Conservation (phyloP, 2,797 vertebrate genomes). For the Holocentrus rufus region DNA sequence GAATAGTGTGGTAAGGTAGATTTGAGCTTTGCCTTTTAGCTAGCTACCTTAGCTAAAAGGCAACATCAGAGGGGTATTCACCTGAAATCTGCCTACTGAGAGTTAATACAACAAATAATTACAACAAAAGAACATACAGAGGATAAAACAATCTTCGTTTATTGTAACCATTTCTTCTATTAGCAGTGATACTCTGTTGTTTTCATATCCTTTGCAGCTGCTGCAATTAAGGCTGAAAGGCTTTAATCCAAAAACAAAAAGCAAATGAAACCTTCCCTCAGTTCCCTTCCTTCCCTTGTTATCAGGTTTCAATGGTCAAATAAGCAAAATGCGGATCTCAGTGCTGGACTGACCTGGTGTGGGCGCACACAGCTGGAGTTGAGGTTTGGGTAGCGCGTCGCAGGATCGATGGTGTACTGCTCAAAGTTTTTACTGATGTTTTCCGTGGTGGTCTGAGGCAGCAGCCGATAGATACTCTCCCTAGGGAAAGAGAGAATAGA, state of each 20-base stretch:
- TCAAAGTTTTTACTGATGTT: slow-evolving; percentile 98
- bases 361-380: slow-evolving; percentile 91
- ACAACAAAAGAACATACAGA: too few relatives aligned
- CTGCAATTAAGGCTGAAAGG: not conserved
- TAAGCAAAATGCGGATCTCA: not conserved
- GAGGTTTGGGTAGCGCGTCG: slow-evolving; percentile 95
- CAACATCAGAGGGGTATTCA: too few relatives aligned
- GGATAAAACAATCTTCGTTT: too few relatives aligned
- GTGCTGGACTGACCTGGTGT: slow-evolving; percentile 86
- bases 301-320: not conserved
- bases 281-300: not conserved
- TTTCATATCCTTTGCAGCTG: too few relatives aligned
- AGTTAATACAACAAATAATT: too few relatives aligned
- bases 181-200: too few relatives aligned
- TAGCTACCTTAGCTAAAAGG: too few relatives aligned
- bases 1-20: too few relatives aligned
- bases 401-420: slow-evolving; percentile 92
- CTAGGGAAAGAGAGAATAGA: slow-evolving; percentile 70
- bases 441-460: slow-evolving; percentile 96
- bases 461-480: slow-evolving; percentile 93
- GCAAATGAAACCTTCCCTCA: not conserved
- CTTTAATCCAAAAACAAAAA: not conserved
- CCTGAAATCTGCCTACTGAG: too few relatives aligned
- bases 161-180: too few relatives aligned
- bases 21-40: too few relatives aligned